Base-by-base conservation (phyloP, 1,140 invertebrate species). In the Drosophila equinoxialis region DNA sequence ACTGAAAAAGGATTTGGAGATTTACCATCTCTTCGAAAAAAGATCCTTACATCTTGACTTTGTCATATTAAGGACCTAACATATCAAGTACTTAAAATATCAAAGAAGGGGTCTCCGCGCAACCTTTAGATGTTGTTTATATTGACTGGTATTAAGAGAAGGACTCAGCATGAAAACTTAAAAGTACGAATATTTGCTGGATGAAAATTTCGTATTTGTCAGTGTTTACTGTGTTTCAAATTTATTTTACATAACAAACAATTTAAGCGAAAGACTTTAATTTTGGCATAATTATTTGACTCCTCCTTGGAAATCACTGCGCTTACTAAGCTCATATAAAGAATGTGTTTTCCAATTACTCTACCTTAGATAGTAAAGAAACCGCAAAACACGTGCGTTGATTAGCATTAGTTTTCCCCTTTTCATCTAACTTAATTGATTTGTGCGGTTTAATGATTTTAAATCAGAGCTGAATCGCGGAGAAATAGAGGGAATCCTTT, bases 361-460 rank as follows among this genome's bases (percentile, higher is more conserved):
- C 20, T 51, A 14, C 20, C 42, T 64, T 45, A 51, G 17, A 51
- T 23, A 51, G 11, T 14, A 55, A 45, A 59, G 20, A 33, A 66
- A 67, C 37, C 70, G 14, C 57, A 62, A 57, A 23, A 45, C 20
- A 66, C 58, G 45, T 71, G 41, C 63, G 45, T 66, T 55, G 63
- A 71, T 60, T 54, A 26, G 30, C 48, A 59, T 39, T 35, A 69
- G 61, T 58, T 70, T 37, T 7, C 14, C 42, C 13, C 67, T 67
- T 65, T 76, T 63, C 63, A 65, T 73, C 35, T 69, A 77, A 81
- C 77, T 81, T 10, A 66, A 74, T 54, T 64, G 51, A 79, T 79
- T 76, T 68, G 45, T 51, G 48, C 69, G 45, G 61, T 67, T 60
- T 55, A 70, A 78, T 68, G 54, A 42, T 13, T 71, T 68, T 45